Conservation (phyloP, 2,888 invertebrate species). For the Lasioglossum morio region DNA sequence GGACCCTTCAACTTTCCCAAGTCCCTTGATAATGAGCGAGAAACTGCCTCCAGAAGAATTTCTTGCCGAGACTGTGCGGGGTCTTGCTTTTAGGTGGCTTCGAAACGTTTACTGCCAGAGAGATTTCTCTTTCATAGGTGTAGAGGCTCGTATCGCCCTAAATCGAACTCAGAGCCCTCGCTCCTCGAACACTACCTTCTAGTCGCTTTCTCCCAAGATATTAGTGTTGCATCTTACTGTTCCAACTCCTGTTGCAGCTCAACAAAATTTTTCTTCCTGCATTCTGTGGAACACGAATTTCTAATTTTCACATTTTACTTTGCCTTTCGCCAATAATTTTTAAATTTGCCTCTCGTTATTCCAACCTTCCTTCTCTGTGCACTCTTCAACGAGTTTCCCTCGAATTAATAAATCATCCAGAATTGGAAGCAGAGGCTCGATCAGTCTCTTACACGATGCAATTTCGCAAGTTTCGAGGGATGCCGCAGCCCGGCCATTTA, state of each 20-base stretch:
- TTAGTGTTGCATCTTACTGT: neutral
- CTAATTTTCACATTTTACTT: neutral
- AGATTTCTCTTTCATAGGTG: neutral
- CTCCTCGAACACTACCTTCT: no score
- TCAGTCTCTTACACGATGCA: neutral
- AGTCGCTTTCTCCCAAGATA: no score
- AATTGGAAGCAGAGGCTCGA: neutral
- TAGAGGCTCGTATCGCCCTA: neutral
- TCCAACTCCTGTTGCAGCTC: neutral
- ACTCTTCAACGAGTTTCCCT: neutral
- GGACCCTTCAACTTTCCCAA: neutral
- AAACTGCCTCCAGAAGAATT: neutral
- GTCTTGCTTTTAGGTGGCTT: neutral
- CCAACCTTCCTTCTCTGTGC: no score
- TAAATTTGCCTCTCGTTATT: neutral
- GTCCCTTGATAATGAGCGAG: neutral
- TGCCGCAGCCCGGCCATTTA: neutral
- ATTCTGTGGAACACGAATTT: neutral
- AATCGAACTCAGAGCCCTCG: neutral
- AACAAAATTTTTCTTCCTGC: neutral
- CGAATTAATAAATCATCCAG: neutral
- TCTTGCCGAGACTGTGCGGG: neutral
- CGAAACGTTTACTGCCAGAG: neutral
- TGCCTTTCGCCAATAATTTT: neutral
- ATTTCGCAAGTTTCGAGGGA: neutral